Base-by-base conservation (phyloP, 2,113 vertebrate species). In the Neogobius melanostomus region DNA sequence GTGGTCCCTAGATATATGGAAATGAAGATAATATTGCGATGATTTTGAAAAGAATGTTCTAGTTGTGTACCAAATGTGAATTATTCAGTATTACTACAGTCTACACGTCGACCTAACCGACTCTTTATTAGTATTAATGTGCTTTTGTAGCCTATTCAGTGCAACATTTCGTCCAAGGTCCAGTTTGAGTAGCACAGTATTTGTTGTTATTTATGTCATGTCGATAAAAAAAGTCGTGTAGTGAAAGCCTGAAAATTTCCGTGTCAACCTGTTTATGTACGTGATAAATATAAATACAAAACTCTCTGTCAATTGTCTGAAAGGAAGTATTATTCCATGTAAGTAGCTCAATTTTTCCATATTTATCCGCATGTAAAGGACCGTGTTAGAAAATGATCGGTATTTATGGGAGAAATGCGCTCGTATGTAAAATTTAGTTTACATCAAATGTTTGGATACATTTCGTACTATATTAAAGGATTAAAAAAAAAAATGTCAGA, bases 61-160 rank as follows among this genome's bases (percentile, higher is more conserved):
- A 98, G 97, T 98, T 95, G 97, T 98, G 96, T 97, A 98, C 95
- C 96, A 98, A 98, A 99, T 98, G 98, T 99, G 98, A 98, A 98
- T 96, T 96, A 95, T 95, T 96, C 95, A 96, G 97, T 99, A 98
- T 96, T 95, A 96, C 95, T 96, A 93, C 97, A 95, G 97, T 99
- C 96, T 96, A 94, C 95, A 96, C 95, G 95, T 98, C 95, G 92
- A 96, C 92, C 94, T 98, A 96, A 98, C 95, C 95, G 94, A 97
- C 92, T 96, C 95, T 96, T 36, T 98, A 61, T 61, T 61, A 98
- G 94, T 98, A 97, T 98, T 96, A 96, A 96, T 98, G 97, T 99
- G 95, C 94, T 98, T 98, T 96, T 98, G 96, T 98, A 98, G 86
- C 83, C 87, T 88, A 85, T 97, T 95, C 97, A 98, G 97, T 98